phyloP scores from a whole-genome alignment of 2,113 vertebrate genomes.

The Cariama cristata region DNA sequence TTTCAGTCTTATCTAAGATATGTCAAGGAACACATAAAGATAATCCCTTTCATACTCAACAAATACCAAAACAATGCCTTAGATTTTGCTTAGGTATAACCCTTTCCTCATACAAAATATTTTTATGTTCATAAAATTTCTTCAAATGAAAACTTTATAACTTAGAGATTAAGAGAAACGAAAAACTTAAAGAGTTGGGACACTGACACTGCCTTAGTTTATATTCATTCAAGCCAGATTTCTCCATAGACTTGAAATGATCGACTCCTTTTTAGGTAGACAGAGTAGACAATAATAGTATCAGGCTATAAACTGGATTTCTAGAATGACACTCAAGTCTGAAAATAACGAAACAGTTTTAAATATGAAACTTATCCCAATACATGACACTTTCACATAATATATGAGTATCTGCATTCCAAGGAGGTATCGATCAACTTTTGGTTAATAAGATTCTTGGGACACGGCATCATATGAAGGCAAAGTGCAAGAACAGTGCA shows the following conservation, averaged over 20 bases:
- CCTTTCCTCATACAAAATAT: neutral
- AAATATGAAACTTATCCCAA: neutral
- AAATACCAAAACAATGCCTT: neutral
- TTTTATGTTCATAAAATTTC: neutral
- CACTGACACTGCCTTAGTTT: neutral
- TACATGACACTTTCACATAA: fast-evolving
- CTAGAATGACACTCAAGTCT: neutral
- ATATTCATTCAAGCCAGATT: neutral
- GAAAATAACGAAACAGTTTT: neutral
- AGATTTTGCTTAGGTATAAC: neutral
- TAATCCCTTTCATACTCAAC: neutral
- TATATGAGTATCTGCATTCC: neutral
- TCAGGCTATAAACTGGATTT: neutral
- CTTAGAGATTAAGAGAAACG: neutral
- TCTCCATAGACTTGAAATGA: neutral
- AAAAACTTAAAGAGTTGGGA: neutral
- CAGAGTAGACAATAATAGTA: neutral
- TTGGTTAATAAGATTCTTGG: neutral
- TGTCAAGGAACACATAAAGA: neutral
- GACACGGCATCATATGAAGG: neutral
- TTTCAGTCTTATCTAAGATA: neutral
- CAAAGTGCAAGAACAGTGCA: neutral
- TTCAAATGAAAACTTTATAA: neutral
- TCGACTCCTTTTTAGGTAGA: neutral
- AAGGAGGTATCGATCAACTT: neutral